These are phyloP conservation scores for Alitta virens DNA, from an alignment of 2,888 invertebrate species.

Conservation along the genomic window DNA sequence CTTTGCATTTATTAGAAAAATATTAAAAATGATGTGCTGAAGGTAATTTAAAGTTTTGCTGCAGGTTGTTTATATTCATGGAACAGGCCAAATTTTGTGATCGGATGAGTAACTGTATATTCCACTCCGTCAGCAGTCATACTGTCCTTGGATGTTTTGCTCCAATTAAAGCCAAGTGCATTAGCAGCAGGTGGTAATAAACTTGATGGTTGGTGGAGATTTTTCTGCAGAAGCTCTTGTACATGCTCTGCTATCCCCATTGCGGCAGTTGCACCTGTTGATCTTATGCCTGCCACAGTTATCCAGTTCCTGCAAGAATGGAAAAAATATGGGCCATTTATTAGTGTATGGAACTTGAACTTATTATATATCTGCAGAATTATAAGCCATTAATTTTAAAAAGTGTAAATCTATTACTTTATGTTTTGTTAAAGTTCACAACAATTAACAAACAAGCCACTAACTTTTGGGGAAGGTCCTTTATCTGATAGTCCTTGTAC, in stretches of 20 bases:
- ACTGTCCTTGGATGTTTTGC: not conserved
- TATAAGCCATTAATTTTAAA: no score
- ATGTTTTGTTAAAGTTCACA: no score
- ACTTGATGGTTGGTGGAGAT: not conserved
- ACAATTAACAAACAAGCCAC: no score
- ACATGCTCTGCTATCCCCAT: constrained; percentile 40
- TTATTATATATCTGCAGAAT: no score
- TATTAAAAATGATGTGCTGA: no score
- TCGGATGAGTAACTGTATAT: constrained; percentile 2
- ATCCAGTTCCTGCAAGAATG: constrained; percentile 34
- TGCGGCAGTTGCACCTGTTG: constrained; percentile 43
- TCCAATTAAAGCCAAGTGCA: not conserved
- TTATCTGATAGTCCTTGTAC: constrained; percentile 41
- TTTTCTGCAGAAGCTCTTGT: not conserved
- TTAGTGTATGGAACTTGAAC: no score
- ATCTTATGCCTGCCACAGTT: constrained; percentile 45
- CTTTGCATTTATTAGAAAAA: no score
- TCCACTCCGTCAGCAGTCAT: not conserved
- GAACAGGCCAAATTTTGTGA: not conserved
- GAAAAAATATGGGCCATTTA: no score
- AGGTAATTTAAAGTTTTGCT: no score
- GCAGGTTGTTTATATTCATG: no score
- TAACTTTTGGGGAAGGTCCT: constrained; percentile 29
- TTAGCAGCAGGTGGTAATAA: not conserved
- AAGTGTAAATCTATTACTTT: no score